Conservation (phyloP, 2,797 vertebrate genomes). For the Centroberyx gerrardi region DNA sequence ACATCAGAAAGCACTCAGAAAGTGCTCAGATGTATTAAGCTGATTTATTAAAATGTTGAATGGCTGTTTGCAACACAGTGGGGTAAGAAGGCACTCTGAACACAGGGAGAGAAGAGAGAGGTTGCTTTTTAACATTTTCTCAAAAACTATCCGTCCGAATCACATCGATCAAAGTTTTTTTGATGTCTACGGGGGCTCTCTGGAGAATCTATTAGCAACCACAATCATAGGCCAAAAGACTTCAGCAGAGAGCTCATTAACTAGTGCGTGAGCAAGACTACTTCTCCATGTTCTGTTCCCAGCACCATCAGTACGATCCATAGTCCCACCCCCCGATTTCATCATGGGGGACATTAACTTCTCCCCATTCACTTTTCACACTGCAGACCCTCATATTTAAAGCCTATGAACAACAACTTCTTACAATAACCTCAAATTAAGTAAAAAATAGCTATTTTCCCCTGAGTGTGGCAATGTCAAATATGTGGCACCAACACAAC, state of each 20-base stretch:
- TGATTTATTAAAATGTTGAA: conserved; percentile 24
- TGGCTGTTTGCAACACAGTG: not conserved
- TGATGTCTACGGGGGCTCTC: conserved; percentile 52
- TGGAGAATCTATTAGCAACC: conserved; percentile 52
- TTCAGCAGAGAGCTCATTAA: conserved; percentile 6
- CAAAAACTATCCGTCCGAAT: conserved; percentile 23
- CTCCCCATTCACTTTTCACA: no score
- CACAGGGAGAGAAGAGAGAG: not conserved
- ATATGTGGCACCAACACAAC: no score
- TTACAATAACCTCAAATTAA: no score
- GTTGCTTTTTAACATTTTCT: conserved; percentile 15
- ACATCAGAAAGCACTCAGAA: conserved; percentile 6
- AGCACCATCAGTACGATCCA: not conserved
- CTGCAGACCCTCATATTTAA: no score
- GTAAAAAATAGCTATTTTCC: no score
- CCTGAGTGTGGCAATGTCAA: no score
- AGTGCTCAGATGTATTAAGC: conserved; percentile 13
- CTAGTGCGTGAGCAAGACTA: conserved; percentile 50
- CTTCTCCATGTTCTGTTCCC: conserved; percentile 41
- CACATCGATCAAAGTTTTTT: conserved; percentile 40
- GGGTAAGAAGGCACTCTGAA: not conserved
- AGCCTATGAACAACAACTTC: no score
- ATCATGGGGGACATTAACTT: no score
- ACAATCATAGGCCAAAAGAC: conserved; percentile 45
- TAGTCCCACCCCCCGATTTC: no score